These are phyloP conservation scores for Nerophis ophidion DNA, from an alignment of 2,113 vertebrate genomes.

Conservation along the genomic window DNA sequence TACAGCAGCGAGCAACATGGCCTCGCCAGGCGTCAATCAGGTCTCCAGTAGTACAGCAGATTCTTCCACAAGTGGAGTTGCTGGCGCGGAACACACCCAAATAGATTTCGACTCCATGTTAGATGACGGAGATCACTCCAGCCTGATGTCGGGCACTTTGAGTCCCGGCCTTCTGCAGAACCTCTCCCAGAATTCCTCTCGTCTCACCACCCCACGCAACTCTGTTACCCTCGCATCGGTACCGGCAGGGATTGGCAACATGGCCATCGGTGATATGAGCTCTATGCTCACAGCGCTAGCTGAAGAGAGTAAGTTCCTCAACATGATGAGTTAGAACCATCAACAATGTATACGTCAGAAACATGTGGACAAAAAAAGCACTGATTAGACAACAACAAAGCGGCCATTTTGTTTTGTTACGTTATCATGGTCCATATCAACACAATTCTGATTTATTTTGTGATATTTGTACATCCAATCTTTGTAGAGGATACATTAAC, in stretches of 20 bases:
- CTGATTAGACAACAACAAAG: constrained; percentile 57
- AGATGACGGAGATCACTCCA: constrained; percentile 94
- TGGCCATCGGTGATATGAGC: constrained; percentile 99
- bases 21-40: constrained; percentile 88
- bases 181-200: constrained; percentile 94
- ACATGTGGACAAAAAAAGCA: constrained; percentile 54
- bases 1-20: constrained; percentile 70
- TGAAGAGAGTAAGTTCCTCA: constrained; percentile 95
- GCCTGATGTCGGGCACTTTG: constrained; percentile 90
- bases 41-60: constrained; percentile 96
- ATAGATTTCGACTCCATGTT: constrained; percentile 97
- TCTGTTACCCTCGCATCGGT: constrained; percentile 89
- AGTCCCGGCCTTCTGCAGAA: constrained; percentile 93
- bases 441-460: constrained; percentile 28
- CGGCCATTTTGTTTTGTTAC: constrained; percentile 28
- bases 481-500: constrained; percentile 32
- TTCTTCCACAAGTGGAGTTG: constrained; percentile 70
- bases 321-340: constrained; percentile 85
- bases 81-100: constrained; percentile 80
- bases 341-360: constrained; percentile 48
- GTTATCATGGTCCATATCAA: constrained; percentile 28
- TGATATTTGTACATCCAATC: constrained; percentile 42
- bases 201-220: constrained; percentile 93
- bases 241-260: constrained; percentile 90
- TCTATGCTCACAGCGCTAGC: constrained; percentile 96